Conservation (phyloP, 2,113 vertebrate species). For the Megaleporinus macrocephalus region DNA sequence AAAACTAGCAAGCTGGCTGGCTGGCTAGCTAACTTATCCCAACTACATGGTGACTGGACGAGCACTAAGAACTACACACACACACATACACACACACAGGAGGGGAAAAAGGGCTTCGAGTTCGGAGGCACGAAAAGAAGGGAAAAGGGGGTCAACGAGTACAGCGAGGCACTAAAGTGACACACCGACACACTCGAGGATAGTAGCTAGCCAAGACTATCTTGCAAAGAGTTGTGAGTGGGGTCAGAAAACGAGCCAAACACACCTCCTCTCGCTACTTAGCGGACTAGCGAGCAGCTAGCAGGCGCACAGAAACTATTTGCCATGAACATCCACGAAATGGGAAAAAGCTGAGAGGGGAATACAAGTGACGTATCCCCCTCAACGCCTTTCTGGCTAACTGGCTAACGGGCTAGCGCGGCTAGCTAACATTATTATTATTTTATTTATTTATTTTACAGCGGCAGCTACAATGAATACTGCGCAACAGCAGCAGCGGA, state of each 20-base stretch:
- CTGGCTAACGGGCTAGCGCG: conserved; percentile 68
- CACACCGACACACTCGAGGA: neutral
- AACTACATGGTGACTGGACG: conserved; percentile 34
- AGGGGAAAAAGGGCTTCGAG: no score
- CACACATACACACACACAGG: no score
- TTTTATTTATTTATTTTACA: conserved; percentile 48
- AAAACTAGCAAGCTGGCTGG: conserved; percentile 7
- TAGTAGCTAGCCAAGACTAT: neutral
- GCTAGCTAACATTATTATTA: conserved; percentile 46
- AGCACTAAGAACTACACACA: neutral
- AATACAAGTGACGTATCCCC: conserved; percentile 78
- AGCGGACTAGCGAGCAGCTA: conserved; percentile 33
- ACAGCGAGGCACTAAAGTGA: conserved; percentile 13
- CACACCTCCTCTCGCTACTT: conserved; percentile 59
- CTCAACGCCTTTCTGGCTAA: conserved; percentile 68
- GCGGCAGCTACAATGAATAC: conserved; percentile 65
- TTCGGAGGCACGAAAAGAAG: no score
- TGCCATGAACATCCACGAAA: conserved; percentile 56
- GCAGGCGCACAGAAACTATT: conserved; percentile 51
- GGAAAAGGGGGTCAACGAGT: neutral
- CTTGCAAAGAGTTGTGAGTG: conserved; percentile 48
- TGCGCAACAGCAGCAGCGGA: conserved; percentile 50
- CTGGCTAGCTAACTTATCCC: conserved; percentile 40
- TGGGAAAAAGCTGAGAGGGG: conserved; percentile 67
- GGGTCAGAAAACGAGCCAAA: conserved; percentile 61